A percentile compares a stretch with the other conserved stretches of the same genome.
Conservation (phyloP, 1,140 invertebrate species). For the Orussus abietinus region DNA sequence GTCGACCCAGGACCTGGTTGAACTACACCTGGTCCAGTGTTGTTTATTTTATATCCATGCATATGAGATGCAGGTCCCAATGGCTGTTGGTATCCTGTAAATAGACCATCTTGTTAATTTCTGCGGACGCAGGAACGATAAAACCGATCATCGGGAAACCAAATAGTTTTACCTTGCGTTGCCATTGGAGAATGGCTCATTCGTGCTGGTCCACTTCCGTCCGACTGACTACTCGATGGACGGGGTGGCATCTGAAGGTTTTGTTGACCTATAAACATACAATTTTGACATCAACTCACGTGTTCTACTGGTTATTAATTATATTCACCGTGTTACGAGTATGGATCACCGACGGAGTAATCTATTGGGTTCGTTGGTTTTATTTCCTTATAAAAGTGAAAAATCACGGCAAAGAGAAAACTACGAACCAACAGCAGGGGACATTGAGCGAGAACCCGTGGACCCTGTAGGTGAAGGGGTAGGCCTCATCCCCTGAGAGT, state of each 20-base stretch:
- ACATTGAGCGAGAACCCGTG: constrained; percentile 90
- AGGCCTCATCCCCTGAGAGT: constrained; percentile 78
- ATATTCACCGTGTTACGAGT: no score
- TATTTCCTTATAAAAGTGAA: no score
- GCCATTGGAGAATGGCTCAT: constrained; percentile 75
- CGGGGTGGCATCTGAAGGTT: constrained; percentile 89
- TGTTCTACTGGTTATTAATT: no score
- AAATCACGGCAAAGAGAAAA: no score
- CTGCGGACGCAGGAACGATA: no score
- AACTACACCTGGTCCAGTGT: constrained; percentile 42
- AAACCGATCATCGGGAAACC: no score
- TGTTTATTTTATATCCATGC: constrained; percentile 59
- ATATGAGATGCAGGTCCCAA: constrained; percentile 61
- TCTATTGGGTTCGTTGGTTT: no score
- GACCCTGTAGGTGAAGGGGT: constrained; percentile 90
- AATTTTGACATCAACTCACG: no score
- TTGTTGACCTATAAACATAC: constrained; percentile 70
- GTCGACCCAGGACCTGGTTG: constrained; percentile 43
- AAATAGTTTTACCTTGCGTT: constrained; percentile 56
- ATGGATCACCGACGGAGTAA: no score
- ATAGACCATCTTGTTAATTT: no score
- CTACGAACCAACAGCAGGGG: constrained; percentile 86
- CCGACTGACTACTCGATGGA: constrained; percentile 84
- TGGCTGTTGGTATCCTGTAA: constrained; percentile 60
- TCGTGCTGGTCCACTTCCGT: constrained; percentile 67